Evolutionary conservation across 2,797 vertebrate species (phyloP), one percentile per base, ranked within the genome.

Genomic region (Helicolenus hilgendorfi): DNA sequence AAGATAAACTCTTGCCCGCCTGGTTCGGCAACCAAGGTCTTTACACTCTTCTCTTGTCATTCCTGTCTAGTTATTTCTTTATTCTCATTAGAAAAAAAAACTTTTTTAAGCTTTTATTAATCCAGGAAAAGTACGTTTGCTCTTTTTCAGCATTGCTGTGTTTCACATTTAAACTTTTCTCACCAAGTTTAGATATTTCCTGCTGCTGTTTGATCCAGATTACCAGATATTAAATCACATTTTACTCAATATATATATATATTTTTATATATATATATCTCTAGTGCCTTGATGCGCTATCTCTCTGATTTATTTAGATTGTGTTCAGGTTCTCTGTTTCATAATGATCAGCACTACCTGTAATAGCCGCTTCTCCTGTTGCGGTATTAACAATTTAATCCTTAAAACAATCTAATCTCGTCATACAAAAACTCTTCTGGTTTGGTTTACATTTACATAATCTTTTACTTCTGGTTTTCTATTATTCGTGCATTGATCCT

Each of bases 1-100:
- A 91, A 94, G 87, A 86, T 6, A 20, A 69, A 45, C 45, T 6
- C 49, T 4, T 20, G 27, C 70, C 56, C 65, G 35, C n/a, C 14
- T 49, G 24, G n/a, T 81, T 76, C 10, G 1, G 20, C 18, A 56
- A 15, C 36, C 1, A 27, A 27, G 53, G 36, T 73, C 41, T 36
- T 15, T 9, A 10, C 11, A 4, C 0, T 38, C 29, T 60, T 38
- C 29, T 60, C 18, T 13, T 14, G 14, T 77, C 18, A 49, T 36
- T 62, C 15, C 22, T 56, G 4, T 77, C 2, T 4, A 49, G 2
- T 29, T 31, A 20, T 58, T 38, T 68, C 4, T 62, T 62, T 20
- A 29, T 31, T 29, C 7, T 60, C 27, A 60, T 18, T 18, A 29
- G 14, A 49, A 49, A 49, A 60, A 59, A 15, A 27, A 59, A 27